Percentiles rank a stretch among this genome's conserved stretches.
These are phyloP conservation scores for Clivina fossor DNA, from an alignment of 2,888 invertebrate species.

Conservation along the genomic window DNA sequence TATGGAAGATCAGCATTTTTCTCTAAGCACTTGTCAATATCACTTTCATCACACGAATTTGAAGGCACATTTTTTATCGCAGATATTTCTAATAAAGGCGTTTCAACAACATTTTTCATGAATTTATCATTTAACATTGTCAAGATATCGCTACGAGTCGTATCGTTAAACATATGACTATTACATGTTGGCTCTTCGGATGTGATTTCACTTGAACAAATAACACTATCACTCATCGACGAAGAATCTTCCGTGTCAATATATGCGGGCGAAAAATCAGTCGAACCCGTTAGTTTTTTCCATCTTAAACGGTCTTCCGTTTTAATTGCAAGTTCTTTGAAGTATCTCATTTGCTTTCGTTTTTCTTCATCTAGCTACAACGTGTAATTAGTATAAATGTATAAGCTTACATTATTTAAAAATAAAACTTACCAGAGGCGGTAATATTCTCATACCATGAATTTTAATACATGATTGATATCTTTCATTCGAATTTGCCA, in stretches of 20 bases:
- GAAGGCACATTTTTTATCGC: slow-evolving; percentile 36
- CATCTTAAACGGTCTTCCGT: slow-evolving; percentile 64
- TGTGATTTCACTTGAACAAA: slow-evolving; percentile 2
- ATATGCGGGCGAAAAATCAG: background rate
- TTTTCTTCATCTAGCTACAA: slow-evolving; percentile 65
- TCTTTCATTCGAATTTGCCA: slow-evolving; percentile 19
- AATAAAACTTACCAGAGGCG: slow-evolving; percentile 67
- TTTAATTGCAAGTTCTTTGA: slow-evolving; percentile 66
- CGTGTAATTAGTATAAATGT: slow-evolving; percentile 3
- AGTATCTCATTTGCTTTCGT: slow-evolving; percentile 66
- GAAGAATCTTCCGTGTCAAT: slow-evolving; percentile 13
- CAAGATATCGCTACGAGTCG: slow-evolving; percentile 15
- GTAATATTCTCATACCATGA: slow-evolving; percentile 71
- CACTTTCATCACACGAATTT: slow-evolving; percentile 36
- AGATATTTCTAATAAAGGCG: slow-evolving; percentile 13
- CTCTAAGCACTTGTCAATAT: slow-evolving; percentile 11
- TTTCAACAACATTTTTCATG: slow-evolving; percentile 10
- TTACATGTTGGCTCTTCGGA: slow-evolving; percentile 16
- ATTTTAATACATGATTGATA: slow-evolving; percentile 73
- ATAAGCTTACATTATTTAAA: slow-evolving; percentile 16
- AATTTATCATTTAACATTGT: slow-evolving; percentile 19
- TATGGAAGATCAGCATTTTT: slow-evolving; percentile 6
- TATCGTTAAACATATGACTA: slow-evolving; percentile 13
- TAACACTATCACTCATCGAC: slow-evolving; percentile 1
- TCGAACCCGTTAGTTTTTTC: slow-evolving; percentile 49